Evolutionary conservation across 1,140 invertebrate genomes (phyloP).

Genomic region (Ditylenchus dipsaci): DNA sequence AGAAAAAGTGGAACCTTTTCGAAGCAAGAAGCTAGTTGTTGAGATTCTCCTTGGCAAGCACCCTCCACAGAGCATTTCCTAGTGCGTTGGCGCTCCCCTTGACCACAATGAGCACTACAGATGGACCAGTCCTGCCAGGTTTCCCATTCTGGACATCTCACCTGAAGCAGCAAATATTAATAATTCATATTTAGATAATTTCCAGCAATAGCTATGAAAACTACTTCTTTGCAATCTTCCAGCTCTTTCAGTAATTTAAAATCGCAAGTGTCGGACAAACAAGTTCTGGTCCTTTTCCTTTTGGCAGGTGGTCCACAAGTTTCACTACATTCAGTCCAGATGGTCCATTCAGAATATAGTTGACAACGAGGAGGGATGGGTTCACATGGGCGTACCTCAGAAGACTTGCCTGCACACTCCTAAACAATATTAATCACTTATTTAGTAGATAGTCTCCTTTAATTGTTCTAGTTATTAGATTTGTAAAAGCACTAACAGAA

Average conservation of each 20-base stretch:
- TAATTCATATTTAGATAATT: not conserved
- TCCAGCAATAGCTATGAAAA: not conserved
- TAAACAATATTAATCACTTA: conserved; percentile 3
- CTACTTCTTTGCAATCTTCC: not conserved
- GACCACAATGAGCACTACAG: conserved; percentile 41
- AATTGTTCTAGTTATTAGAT: not conserved
- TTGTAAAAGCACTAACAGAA: conserved; percentile 11
- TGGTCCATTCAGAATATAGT: conserved; percentile 11
- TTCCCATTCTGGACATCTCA: conserved; percentile 29
- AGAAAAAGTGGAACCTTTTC: conserved; percentile 5
- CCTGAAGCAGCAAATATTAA: not conserved
- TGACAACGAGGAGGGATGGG: conserved; percentile 32
- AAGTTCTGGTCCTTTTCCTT: conserved; percentile 22
- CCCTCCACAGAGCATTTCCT: conserved; percentile 21
- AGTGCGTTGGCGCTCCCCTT: conserved; percentile 22
- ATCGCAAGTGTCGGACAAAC: conserved; percentile 8
- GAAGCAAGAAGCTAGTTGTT: conserved; percentile 25
- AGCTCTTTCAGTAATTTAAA: not conserved
- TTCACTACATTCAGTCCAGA: not conserved
- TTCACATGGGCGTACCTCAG: conserved; percentile 28
- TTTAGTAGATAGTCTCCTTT: no score
- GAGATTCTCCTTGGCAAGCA: conserved; percentile 33
- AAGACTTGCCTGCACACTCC: conserved; percentile 36
- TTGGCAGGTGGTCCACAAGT: not conserved
- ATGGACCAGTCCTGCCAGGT: conserved; percentile 43